A percentile compares a stretch with the other conserved stretches of the same genome.
Evolutionary conservation across 2,888 invertebrate genomes (phyloP).

Genomic region (Nephrotoma guestfalica): DNA sequence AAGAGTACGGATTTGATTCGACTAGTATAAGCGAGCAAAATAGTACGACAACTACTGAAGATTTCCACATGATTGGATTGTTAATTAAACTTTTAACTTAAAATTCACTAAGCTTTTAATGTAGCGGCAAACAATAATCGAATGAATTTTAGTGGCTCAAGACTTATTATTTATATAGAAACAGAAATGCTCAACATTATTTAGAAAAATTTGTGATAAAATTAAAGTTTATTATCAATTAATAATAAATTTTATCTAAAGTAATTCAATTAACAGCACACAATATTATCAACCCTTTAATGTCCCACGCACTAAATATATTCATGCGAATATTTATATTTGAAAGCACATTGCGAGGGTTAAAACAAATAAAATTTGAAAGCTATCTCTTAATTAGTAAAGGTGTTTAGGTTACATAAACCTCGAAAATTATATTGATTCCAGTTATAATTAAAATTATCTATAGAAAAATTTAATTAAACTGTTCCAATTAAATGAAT

Average conservation of each 20-base stretch:
- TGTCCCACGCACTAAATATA: too few species aligned
- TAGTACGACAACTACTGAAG: not conserved
- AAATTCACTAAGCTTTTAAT: not conserved
- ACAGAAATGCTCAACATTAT: not conserved
- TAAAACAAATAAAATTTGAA: not conserved
- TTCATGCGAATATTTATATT: not conserved
- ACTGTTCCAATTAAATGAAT: not conserved
- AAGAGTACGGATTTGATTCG: not conserved
- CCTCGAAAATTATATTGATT: not conserved
- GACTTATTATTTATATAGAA: not conserved
- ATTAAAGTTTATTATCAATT: not conserved
- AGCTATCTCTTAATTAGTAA: not conserved
- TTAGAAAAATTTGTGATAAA: not conserved
- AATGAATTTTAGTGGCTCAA: not conserved
- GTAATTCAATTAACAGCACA: not conserved
- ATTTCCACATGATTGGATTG: not conserved
- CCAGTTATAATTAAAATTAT: not conserved
- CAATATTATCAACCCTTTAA: too few species aligned
- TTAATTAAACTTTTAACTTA: not conserved
- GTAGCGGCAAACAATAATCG: not conserved
- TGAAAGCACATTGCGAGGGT: not conserved
- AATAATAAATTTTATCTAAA: not conserved
- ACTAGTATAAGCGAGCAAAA: not conserved
- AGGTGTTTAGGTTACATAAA: not conserved
- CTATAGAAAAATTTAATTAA: not conserved